Percentiles rank a stretch among this genome's conserved stretches.
phyloP scores from a whole-genome alignment of 2,113 vertebrate species.

The Chaenogobius annularis region DNA sequence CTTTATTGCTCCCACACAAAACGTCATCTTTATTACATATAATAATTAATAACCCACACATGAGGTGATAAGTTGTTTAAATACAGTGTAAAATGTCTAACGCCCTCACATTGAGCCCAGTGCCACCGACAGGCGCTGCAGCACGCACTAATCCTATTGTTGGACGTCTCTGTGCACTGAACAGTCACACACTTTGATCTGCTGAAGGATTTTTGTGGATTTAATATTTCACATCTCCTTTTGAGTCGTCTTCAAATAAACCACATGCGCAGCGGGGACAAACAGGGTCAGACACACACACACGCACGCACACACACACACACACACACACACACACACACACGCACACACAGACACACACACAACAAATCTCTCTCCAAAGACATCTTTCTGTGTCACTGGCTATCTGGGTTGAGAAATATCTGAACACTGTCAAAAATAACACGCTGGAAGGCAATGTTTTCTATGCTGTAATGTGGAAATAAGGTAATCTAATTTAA shows the following conservation, averaged over 20 bases:
- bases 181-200: conserved; percentile 67
- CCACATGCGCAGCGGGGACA: conserved; percentile 9
- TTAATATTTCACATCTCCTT: conserved; percentile 50
- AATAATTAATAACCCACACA: background rate
- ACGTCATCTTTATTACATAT: background rate
- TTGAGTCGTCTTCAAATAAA: conserved; percentile 35
- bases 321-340: background rate
- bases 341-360: background rate
- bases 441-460: background rate
- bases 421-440: conserved; percentile 34
- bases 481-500: background rate
- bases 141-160: conserved; percentile 60
- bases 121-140: conserved; percentile 6
- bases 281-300: conserved; percentile 14
- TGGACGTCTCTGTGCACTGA: conserved; percentile 54
- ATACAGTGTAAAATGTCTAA: conserved; percentile 5
- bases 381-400: conserved; percentile 48
- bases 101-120: conserved; percentile 19
- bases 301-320: background rate
- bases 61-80: background rate
- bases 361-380: conserved; percentile 5
- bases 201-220: conserved; percentile 66
- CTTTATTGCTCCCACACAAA: background rate
- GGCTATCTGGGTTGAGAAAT: conserved; percentile 34
- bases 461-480: background rate